Percentiles rank a stretch among this genome's conserved stretches.
Conservation (phyloP, 2,113 vertebrate genomes). For the Melanocharis versteri region DNA sequence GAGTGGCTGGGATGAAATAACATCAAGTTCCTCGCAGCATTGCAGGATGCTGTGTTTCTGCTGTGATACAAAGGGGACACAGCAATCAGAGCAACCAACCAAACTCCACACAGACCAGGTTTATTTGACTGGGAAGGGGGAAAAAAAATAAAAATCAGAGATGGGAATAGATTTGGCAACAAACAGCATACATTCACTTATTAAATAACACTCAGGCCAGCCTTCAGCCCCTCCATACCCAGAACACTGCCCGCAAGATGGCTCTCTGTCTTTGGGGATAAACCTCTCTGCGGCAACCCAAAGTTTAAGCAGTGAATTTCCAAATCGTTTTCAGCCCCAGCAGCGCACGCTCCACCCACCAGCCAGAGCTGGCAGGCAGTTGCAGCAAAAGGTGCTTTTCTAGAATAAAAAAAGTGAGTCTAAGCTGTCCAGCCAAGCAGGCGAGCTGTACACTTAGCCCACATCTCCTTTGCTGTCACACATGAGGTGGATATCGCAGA, state of each 20-base stretch:
- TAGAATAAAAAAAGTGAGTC: neutral
- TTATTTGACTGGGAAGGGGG: conserved; percentile 25
- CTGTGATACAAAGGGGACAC: conserved; percentile 30
- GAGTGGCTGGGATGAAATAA: conserved; percentile 57
- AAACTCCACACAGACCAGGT: conserved; percentile 7
- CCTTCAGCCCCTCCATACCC: neutral
- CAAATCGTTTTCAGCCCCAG: neutral
- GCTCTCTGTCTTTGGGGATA: neutral
- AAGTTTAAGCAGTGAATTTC: neutral
- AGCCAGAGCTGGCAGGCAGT: neutral
- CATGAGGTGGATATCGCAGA: fast-evolving
- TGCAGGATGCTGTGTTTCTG: conserved; percentile 38
- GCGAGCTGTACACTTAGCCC: fast-evolving
- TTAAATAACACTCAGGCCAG: neutral
- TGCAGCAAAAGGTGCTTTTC: neutral
- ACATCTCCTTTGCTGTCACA: neutral
- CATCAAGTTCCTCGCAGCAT: conserved; percentile 37
- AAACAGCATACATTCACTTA: neutral
- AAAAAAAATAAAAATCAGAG: neutral
- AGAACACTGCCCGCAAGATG: neutral
- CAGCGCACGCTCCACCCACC: fast-evolving
- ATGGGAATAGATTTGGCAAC: neutral
- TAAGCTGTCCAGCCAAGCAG: neutral
- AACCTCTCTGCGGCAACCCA: fast-evolving
- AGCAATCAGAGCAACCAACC: conserved; percentile 48